phyloP scores from a whole-genome alignment of 2,797 vertebrate genomes.

The Muraenolepis orangiensis region DNA sequence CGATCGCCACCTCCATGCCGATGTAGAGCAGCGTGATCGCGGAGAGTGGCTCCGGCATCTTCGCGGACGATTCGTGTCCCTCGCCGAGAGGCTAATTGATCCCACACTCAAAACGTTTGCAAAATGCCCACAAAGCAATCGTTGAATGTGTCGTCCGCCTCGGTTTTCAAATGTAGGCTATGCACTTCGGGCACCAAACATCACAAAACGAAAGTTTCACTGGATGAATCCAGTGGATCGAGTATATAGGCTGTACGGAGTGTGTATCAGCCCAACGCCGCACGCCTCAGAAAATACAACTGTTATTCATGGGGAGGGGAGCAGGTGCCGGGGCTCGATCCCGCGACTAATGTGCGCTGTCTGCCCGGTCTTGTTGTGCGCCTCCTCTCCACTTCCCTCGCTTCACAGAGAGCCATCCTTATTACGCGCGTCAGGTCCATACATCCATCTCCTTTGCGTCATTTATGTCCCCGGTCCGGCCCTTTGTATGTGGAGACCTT shows the following conservation, averaged over 20 bases:
- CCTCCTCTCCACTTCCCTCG: constrained; percentile 35
- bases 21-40: constrained; percentile 85
- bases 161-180: background rate
- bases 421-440: constrained; percentile 21
- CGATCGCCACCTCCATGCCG: constrained; percentile 89
- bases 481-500: background rate
- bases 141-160: constrained; percentile 14
- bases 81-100: constrained; percentile 13
- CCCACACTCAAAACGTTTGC: constrained; percentile 9
- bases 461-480: background rate
- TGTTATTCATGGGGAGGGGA: constrained; percentile 35
- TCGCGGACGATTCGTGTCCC: constrained; percentile 31
- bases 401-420: constrained; percentile 61
- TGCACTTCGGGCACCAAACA: no score
- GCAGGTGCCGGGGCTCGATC: constrained; percentile 45
- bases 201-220: constrained; percentile 7
- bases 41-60: constrained; percentile 76
- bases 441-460: no score
- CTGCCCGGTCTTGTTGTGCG: constrained; percentile 34
- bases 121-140: constrained; percentile 14
- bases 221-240: constrained; percentile 15
- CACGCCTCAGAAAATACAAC: background rate
- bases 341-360: constrained; percentile 33
- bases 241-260: background rate
- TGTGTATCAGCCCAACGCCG: background rate